Conservation (phyloP, 2,888 invertebrate genomes). For the Copidosoma aretas region DNA sequence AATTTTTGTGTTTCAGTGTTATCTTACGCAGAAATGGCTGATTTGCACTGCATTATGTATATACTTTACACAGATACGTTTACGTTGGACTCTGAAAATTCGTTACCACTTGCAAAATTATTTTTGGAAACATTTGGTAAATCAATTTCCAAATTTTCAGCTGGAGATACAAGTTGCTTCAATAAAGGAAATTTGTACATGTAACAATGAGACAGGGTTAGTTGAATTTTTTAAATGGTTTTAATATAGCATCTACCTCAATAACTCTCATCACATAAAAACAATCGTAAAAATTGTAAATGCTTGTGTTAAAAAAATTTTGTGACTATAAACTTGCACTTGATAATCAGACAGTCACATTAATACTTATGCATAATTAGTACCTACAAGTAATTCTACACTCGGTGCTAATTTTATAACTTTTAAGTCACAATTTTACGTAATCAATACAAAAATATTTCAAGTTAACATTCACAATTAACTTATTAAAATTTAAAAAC, state of each 20-base stretch:
- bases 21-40: slow-evolving; percentile 53
- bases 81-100: slow-evolving; percentile 52
- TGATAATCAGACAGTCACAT: background rate
- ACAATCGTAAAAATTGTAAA: no score
- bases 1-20: slow-evolving; percentile 50
- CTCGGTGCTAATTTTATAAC: no score
- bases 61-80: slow-evolving; percentile 56
- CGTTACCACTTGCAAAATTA: slow-evolving; percentile 52
- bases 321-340: no score
- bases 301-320: no score
- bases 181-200: slow-evolving; percentile 59
- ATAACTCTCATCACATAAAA: no score
- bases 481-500: background rate
- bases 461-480: background rate
- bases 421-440: background rate
- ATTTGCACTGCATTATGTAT: slow-evolving; percentile 51
- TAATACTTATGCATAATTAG: background rate
- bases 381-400: no score
- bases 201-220: slow-evolving; percentile 41
- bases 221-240: slow-evolving; percentile 12
- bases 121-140: slow-evolving; percentile 47
- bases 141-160: slow-evolving; percentile 43
- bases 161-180: slow-evolving; percentile 47
- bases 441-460: background rate
- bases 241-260: background rate